phyloP scores from a whole-genome alignment of 2,797 vertebrate species.

The Benthosema pterotum region DNA sequence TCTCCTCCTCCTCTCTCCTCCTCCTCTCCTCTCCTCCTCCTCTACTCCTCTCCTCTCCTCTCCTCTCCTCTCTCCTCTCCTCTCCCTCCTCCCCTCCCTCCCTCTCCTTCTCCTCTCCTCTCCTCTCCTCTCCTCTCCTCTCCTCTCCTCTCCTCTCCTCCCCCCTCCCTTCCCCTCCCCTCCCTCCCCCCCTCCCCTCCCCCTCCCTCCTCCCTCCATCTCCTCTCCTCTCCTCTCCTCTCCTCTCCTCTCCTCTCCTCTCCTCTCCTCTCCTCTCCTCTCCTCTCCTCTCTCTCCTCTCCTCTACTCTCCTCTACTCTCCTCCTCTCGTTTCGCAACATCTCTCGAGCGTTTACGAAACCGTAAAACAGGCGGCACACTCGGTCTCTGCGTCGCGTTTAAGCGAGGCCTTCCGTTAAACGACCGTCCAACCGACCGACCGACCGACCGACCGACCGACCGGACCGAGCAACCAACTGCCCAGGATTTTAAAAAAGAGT shows the following conservation, averaged over 20 bases:
- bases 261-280: constrained; percentile 8
- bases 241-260: constrained; percentile 12
- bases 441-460: no score
- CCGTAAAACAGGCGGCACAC: constrained; percentile 82
- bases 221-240: constrained; percentile 29
- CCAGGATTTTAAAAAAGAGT: constrained; percentile 67
- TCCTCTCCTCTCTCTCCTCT: constrained; percentile 34
- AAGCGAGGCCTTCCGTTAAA: constrained; percentile 81
- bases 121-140: constrained; percentile 43
- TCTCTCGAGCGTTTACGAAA: constrained; percentile 82
- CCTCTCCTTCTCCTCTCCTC: constrained; percentile 7
- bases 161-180: constrained; percentile 11
- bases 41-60: constrained; percentile 62
- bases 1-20: constrained; percentile 9
- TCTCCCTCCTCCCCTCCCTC: no score
- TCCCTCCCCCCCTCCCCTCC: constrained; percentile 45
- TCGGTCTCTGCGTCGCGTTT: constrained; percentile 81
- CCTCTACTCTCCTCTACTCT: constrained; percentile 28
- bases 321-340: constrained; percentile 79
- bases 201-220: no score
- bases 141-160: constrained; percentile 43
- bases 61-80: constrained; percentile 45
- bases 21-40: constrained; percentile 42
- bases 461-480: no score
- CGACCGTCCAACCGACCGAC: no score